A percentile compares a stretch with the other conserved stretches of the same genome.
phyloP scores from a whole-genome alignment of 2,888 invertebrate species.

The Holacanthella duospinosa region DNA sequence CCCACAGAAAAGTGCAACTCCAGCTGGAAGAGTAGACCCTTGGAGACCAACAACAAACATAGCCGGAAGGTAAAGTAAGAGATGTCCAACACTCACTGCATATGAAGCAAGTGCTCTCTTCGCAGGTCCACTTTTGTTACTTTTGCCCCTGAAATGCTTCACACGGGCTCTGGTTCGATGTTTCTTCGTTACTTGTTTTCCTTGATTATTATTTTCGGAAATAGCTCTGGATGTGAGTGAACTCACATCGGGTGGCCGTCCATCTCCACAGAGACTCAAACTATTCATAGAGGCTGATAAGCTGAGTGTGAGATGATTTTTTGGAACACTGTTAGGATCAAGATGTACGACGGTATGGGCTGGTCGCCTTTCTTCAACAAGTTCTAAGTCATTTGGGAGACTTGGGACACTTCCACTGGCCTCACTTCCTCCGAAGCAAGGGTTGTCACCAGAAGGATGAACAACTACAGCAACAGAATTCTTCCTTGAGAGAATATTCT shows the following conservation, averaged over 20 bases:
- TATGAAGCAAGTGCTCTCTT: slow-evolving; percentile 36
- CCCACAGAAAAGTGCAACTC: slow-evolving; percentile 36
- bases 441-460: neutral
- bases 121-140: slow-evolving; percentile 21
- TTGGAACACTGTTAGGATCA: neutral
- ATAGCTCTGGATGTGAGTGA: neutral
- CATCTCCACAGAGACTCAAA: neutral
- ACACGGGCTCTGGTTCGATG: slow-evolving; percentile 18
- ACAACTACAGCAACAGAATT: neutral
- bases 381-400: neutral
- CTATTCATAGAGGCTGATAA: neutral
- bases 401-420: neutral
- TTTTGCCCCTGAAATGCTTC: slow-evolving; percentile 22
- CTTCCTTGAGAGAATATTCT: neutral
- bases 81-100: slow-evolving; percentile 37
- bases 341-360: neutral
- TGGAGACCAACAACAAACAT: slow-evolving; percentile 37
- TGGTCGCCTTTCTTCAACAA: neutral
- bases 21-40: slow-evolving; percentile 23
- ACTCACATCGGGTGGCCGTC: neutral
- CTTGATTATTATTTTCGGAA: slow-evolving; percentile 10
- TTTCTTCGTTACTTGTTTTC: slow-evolving; percentile 14
- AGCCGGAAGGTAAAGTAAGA: slow-evolving; percentile 38
- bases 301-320: neutral
- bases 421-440: neutral